These are phyloP conservation scores for Anoplophora glabripennis DNA, from an alignment of 1,140 invertebrate species.

Conservation along the genomic window DNA sequence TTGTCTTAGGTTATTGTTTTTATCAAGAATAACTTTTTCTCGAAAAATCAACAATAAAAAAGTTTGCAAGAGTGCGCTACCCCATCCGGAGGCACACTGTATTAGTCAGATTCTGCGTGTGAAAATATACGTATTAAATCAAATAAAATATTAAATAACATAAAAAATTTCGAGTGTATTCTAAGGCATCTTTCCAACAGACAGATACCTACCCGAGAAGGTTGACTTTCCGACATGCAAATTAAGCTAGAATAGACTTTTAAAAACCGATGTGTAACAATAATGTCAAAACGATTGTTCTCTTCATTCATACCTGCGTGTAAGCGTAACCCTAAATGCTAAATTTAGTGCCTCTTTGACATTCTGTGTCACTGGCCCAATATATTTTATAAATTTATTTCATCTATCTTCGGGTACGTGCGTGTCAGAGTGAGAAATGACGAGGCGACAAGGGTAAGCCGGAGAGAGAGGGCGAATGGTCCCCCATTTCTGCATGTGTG, in stretches of 20 bases:
- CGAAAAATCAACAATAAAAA: too few relatives aligned
- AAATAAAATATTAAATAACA: constrained; percentile 9
- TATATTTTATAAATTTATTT: too few relatives aligned
- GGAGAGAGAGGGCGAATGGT: too few relatives aligned
- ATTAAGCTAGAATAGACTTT: constrained; percentile 20
- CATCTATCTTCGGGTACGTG: too few relatives aligned
- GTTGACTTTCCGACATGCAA: constrained; percentile 23
- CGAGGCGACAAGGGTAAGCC: too few relatives aligned
- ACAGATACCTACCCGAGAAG: constrained; percentile 8
- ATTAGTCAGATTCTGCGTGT: too few relatives aligned
- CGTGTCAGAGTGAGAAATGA: too few relatives aligned
- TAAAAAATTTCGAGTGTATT: not conserved
- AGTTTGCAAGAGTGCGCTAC: too few relatives aligned
- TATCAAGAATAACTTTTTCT: too few relatives aligned
- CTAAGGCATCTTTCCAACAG: not conserved
- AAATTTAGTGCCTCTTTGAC: constrained; percentile 22
- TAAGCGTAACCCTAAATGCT: constrained; percentile 23
- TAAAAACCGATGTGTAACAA: constrained; percentile 30
- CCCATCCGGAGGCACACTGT: too few relatives aligned
- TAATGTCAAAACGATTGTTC: constrained; percentile 25
- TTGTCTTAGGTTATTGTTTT: too few relatives aligned
- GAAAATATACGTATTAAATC: not conserved
- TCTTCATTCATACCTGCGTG: constrained; percentile 8
- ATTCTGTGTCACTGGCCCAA: constrained; percentile 14
- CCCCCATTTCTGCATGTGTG: not conserved